Evolutionary conservation across 2,113 vertebrate genomes (phyloP).

Genomic region (Grus americana): DNA sequence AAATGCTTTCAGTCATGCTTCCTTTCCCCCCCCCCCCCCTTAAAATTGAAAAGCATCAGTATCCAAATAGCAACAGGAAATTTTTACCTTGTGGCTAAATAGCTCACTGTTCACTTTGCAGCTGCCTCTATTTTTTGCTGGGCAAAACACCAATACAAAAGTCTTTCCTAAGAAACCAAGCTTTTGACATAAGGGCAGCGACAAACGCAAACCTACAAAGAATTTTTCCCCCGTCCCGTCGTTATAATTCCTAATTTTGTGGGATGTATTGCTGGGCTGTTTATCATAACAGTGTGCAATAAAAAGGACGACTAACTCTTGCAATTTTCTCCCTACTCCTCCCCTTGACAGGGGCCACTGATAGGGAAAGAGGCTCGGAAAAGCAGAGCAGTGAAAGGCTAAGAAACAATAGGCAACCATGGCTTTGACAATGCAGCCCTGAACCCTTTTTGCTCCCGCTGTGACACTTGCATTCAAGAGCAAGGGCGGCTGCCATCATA

Average conservation of each 20-base stretch:
- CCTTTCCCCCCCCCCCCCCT: neutral
- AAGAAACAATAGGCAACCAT: slow-evolving; percentile 76
- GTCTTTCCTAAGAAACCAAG: slow-evolving; percentile 61
- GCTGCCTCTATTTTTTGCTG: slow-evolving; percentile 65
- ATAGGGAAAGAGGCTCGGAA: slow-evolving; percentile 70
- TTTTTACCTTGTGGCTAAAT: slow-evolving; percentile 64
- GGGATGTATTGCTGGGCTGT: slow-evolving; percentile 68
- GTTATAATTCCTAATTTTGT: slow-evolving; percentile 68
- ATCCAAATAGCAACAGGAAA: slow-evolving; percentile 63
- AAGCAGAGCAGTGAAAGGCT: slow-evolving; percentile 68
- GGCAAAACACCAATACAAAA: slow-evolving; percentile 54
- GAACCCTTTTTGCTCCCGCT: slow-evolving; percentile 70
- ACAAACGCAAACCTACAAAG: slow-evolving; percentile 45
- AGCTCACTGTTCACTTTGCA: slow-evolving; percentile 64
- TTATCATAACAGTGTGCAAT: slow-evolving; percentile 73
- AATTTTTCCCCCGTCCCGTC: slow-evolving; percentile 3
- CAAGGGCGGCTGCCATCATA: slow-evolving; percentile 72
- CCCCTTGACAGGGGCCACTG: slow-evolving; percentile 73
- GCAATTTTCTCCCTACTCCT: slow-evolving; percentile 74
- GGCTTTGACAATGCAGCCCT: slow-evolving; percentile 78
- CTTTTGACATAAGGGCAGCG: slow-evolving; percentile 61
- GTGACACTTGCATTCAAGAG: slow-evolving; percentile 76
- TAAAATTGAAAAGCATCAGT: slow-evolving; percentile 57
- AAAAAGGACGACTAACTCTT: slow-evolving; percentile 70
- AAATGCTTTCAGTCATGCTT: slow-evolving; percentile 57